Base-by-base conservation (phyloP, 1,140 invertebrate genomes). In the Chrysoperla carnea region DNA sequence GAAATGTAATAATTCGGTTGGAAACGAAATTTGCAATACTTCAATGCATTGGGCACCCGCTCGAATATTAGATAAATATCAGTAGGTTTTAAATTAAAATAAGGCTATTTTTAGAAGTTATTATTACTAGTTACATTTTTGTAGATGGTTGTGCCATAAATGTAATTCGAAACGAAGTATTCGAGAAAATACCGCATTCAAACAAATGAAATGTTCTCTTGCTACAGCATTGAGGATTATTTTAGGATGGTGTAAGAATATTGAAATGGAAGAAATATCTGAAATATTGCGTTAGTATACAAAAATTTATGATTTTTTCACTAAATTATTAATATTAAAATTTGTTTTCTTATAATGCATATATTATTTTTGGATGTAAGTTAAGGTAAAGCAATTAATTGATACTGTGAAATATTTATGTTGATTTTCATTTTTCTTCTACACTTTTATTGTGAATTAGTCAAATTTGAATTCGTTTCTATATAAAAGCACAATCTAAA, bases 61-160 rank as follows among this genome's bases (percentile, higher is more conserved):
- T 5, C 55, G 65, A 52, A 57, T 63, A 3, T 43, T 66, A n/a
- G 67, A 69, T 40, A 66, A 65, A 48, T 68, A 67, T 40, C 61
- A 57, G 36, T 33, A 2, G 6, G 31, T 33, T 33, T 4, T 33
- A 12, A 33, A 4, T 2, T 12, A 33, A 4, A 9, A 11, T 11
- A 33, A 4, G 31, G 6, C 8, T 12, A 2, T 12, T n/a, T n/a
- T n/a, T n/a, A n/a, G n/a, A n/a, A 12, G 31, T 12, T 9, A 11
- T 33, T 7, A 31, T 11, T 9, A 33, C 3, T 11, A 9, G 6
- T 11, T 12, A 4, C 2, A 11, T 33, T 33, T 33, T 33, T 33
- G 2, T 12, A 33, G 31, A 33, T 69, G 67, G 66, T 51, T 50
- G 8, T 69, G 67, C 42, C 43, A 53, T 1, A 49, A 50, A 4